Evolutionary conservation across 2,888 invertebrate genomes (phyloP).

Genomic region (Latrodectus hesperus): DNA sequence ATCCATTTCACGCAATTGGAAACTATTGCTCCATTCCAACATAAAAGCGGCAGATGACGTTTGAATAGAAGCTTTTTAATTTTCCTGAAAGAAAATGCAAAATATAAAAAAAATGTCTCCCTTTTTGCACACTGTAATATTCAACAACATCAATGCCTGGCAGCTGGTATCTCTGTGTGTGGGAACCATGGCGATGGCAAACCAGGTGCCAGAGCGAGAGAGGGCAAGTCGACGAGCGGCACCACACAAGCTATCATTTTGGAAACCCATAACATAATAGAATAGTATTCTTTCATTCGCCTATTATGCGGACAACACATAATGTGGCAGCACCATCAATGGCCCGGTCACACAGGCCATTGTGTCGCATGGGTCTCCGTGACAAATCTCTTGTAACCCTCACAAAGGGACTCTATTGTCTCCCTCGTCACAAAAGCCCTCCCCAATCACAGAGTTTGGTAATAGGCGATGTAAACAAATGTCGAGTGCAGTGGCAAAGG

Average conservation of each 20-base stretch:
- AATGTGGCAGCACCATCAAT: constrained; percentile 64
- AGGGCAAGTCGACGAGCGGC: neutral
- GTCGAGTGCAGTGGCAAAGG: constrained; percentile 39
- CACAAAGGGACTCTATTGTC: constrained; percentile 52
- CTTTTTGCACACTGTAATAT: neutral
- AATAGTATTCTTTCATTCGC: constrained; percentile 58
- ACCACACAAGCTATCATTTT: constrained; percentile 46
- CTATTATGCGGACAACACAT: constrained; percentile 65
- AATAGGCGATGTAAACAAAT: constrained; percentile 69
- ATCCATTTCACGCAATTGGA: constrained; percentile 2
- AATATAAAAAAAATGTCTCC: neutral
- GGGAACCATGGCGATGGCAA: constrained; percentile 45
- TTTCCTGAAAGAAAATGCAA: neutral
- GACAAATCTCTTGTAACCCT: constrained; percentile 59
- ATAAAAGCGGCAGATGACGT: neutral
- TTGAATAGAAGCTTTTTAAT: constrained; percentile 2
- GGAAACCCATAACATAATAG: constrained; percentile 30
- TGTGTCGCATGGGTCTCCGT: constrained; percentile 59
- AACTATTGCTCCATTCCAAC: neutral
- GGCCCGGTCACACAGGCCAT: constrained; percentile 57
- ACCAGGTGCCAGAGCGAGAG: constrained; percentile 51
- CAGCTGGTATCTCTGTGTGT: constrained; percentile 48
- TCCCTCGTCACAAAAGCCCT: constrained; percentile 41
- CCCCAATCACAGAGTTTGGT: constrained; percentile 67
- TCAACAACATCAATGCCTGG: neutral